Evolutionary conservation across 2,888 invertebrate genomes (phyloP).

Genomic region (Tetranychus piercei): DNA sequence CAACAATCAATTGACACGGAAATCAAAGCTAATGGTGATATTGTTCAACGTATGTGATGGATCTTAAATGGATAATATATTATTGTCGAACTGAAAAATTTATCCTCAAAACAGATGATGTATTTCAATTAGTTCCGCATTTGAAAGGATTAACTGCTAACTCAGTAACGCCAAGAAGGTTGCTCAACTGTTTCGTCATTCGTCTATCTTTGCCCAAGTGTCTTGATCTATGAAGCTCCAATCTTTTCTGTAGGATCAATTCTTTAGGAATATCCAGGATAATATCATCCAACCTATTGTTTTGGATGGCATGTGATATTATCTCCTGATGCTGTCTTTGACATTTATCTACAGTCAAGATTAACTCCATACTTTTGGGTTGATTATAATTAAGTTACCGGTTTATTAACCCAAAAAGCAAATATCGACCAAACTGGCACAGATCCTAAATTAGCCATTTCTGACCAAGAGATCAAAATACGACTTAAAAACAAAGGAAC

Average conservation of each 20-base stretch:
- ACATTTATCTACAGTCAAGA: constrained; percentile 26
- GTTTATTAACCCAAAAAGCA: constrained; percentile 28
- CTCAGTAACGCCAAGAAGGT: constrained; percentile 19
- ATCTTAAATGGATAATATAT: constrained; percentile 33
- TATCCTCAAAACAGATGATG: constrained; percentile 36
- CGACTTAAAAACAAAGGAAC: constrained; percentile 23
- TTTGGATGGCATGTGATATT: constrained; percentile 35
- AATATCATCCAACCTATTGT: constrained; percentile 35
- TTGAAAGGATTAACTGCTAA: constrained; percentile 24
- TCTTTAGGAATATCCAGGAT: constrained; percentile 31
- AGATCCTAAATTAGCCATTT: constrained; percentile 22
- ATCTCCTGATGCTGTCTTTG: constrained; percentile 30
- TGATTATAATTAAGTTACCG: constrained; percentile 36
- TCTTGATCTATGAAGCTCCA: constrained; percentile 35
- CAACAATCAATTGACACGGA: constrained; percentile 24
- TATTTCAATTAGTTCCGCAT: constrained; percentile 29
- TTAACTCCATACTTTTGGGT: constrained; percentile 36
- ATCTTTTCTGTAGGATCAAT: constrained; percentile 24
- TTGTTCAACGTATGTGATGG: constrained; percentile 32
- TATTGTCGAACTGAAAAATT: constrained; percentile 32
- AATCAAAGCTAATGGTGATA: constrained; percentile 24
- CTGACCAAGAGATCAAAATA: constrained; percentile 22
- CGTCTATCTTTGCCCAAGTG: constrained; percentile 29
- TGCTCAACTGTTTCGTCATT: constrained; percentile 27
- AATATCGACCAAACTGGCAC: constrained; percentile 26